Evolutionary conservation across 2,888 invertebrate species (phyloP), one percentile per base, ranked within the genome.

Genomic region (Thelaira solivaga): DNA sequence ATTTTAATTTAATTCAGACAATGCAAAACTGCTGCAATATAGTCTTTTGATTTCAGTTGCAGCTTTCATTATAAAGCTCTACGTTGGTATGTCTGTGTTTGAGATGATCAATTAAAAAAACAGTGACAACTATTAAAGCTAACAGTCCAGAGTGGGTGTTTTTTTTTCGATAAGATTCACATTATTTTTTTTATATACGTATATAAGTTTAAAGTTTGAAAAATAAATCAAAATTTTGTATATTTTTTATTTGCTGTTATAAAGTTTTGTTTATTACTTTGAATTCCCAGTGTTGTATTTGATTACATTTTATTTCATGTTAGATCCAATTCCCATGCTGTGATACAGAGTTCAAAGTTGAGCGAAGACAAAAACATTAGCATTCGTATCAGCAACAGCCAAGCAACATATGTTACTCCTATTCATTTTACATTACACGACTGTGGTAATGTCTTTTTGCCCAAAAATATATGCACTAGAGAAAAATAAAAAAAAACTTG

Each of bases 291-390:
- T 75, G 43, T 47, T 68, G 36, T 41, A 41, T 31, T 41, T 22
- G 2, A 49, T 26, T 8, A 36, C 39, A 39, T 36, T 43, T 74
- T 45, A 59, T 64, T 36, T 57, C 16, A 75, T 68, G 74, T 61
- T 13, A 74, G 78, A 78, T 78, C 78, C 47, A 78, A 78, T 78
- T 78, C 78, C 78, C 78, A 78, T 78, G 78, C 78, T 78, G 74
- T 65, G 74, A 69, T 64, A 41, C 67, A 61, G 78, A 73, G 78
- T 78, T 78, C 78, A 78, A 78, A 78, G 78, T 78, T 78, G 34
- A 78, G 34, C 20, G 62, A 51, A 78, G 45, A 75, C 61, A 49
- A 53, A 51, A 53, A 55, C 61, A 71, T 51, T 62, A 62, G 53
- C 43, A 71, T 47, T 31, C 36, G 45, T 18, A 55, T 45, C 47